Conservation (phyloP, 2,797 vertebrate genomes). For the Smutsia gigantea region DNA sequence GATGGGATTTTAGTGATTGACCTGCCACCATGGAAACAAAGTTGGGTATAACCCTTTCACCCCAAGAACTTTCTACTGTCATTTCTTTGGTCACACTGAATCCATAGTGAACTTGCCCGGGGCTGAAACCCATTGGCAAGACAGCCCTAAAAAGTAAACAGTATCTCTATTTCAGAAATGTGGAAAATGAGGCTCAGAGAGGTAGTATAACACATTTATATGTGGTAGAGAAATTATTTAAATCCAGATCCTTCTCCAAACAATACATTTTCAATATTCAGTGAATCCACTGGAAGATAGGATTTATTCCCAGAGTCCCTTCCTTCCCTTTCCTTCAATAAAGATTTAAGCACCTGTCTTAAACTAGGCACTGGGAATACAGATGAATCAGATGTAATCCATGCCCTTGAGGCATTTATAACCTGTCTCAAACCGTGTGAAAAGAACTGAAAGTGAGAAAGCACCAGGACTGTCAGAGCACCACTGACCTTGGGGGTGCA, state of each 20-base stretch:
- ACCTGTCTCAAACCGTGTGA: background rate
- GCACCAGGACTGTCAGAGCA: background rate
- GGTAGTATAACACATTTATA: background rate
- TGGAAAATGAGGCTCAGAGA: background rate
- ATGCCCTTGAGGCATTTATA: background rate
- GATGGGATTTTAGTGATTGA: too few relatives aligned
- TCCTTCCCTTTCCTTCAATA: background rate
- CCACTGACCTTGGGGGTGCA: background rate
- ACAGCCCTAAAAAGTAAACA: background rate
- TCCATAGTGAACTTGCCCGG: too few relatives aligned
- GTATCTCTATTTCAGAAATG: background rate
- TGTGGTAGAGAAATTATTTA: background rate
- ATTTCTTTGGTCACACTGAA: too few relatives aligned
- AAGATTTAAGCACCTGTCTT: background rate
- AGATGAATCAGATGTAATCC: background rate
- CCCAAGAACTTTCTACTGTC: too few relatives aligned
- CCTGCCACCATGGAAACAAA: too few relatives aligned
- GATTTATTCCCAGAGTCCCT: background rate
- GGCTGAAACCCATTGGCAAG: too few relatives aligned
- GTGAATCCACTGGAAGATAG: background rate
- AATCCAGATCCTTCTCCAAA: slow-evolving; percentile 28
- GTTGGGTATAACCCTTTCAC: too few relatives aligned
- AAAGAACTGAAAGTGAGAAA: background rate
- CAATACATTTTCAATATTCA: background rate
- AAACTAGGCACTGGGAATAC: background rate